Evolutionary conservation across 2,113 vertebrate genomes (phyloP).

Genomic region (Phrynosoma blainvillii): DNA sequence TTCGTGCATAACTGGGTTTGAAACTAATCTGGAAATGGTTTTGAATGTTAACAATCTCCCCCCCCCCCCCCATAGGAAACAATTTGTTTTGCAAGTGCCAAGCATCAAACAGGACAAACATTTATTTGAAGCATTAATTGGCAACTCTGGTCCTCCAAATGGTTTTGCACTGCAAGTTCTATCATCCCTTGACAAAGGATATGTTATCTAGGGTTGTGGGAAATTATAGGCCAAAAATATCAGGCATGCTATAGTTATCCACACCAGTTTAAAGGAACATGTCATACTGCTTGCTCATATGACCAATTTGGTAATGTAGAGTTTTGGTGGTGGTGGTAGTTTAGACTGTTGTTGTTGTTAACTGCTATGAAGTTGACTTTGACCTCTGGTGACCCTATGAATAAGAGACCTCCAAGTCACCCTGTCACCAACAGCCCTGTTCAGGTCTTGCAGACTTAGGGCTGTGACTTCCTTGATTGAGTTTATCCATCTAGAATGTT

Average conservation of each 20-base stretch:
- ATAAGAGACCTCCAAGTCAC: too few relatives aligned
- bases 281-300: not conserved
- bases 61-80: slow-evolving; percentile 4
- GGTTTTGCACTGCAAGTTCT: not conserved
- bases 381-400: too few relatives aligned
- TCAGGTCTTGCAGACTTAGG: too few relatives aligned
- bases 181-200: not conserved
- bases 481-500: too few relatives aligned
- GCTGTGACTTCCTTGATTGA: too few relatives aligned
- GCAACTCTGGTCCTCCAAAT: not conserved
- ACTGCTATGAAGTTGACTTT: too few relatives aligned
- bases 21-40: slow-evolving; percentile 32
- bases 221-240: not conserved
- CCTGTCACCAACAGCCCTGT: too few relatives aligned
- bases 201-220: not conserved
- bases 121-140: not conserved
- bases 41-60: slow-evolving; percentile 21
- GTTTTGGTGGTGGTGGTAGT: too few relatives aligned
- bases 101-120: not conserved
- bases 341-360: too few relatives aligned
- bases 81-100: slow-evolving; percentile 4
- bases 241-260: too few relatives aligned
- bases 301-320: not conserved
- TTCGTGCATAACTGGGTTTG: slow-evolving; percentile 32
- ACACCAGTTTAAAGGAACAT: not conserved